Percentiles rank a stretch among this genome's conserved stretches.
phyloP scores from a whole-genome alignment of 1,140 invertebrate species.

The Nebria ingens region DNA sequence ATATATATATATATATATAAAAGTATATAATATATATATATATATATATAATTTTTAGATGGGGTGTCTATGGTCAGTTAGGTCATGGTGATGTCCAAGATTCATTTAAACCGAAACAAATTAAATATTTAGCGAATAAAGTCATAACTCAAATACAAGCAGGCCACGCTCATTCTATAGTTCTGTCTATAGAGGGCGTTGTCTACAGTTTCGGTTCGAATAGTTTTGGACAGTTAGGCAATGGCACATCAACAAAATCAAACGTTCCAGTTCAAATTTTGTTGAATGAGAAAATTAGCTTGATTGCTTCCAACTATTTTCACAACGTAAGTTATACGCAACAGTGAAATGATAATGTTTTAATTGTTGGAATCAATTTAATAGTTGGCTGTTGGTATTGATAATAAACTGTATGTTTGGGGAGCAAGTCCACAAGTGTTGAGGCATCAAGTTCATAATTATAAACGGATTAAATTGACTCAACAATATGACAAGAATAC shows the following conservation, averaged over 20 bases:
- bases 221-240: constrained; percentile 67
- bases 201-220: constrained; percentile 69
- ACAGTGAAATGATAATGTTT: not conserved
- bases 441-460: constrained; percentile 1
- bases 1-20: no score
- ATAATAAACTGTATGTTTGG: constrained; percentile 64
- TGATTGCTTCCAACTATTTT: constrained; percentile 68
- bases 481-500: not conserved
- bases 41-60: constrained; percentile 33
- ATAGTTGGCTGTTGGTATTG: constrained; percentile 56
- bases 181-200: constrained; percentile 50
- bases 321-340: constrained; percentile 55
- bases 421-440: constrained; percentile 61
- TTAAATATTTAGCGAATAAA: constrained; percentile 29
- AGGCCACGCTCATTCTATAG: constrained; percentile 67
- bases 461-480: not conserved
- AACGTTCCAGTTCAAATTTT: constrained; percentile 47
- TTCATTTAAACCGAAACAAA: constrained; percentile 45
- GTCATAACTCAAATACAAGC: constrained; percentile 46
- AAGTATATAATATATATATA: no score
- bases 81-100: constrained; percentile 65
- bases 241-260: constrained; percentile 44
- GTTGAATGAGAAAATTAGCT: constrained; percentile 45
- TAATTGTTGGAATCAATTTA: constrained; percentile 11
- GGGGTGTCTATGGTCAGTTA: constrained; percentile 77